A percentile compares a stretch with the other conserved stretches of the same genome.
Conservation (phyloP, 1,140 invertebrate species). For the Aphelinus atriplicis region DNA sequence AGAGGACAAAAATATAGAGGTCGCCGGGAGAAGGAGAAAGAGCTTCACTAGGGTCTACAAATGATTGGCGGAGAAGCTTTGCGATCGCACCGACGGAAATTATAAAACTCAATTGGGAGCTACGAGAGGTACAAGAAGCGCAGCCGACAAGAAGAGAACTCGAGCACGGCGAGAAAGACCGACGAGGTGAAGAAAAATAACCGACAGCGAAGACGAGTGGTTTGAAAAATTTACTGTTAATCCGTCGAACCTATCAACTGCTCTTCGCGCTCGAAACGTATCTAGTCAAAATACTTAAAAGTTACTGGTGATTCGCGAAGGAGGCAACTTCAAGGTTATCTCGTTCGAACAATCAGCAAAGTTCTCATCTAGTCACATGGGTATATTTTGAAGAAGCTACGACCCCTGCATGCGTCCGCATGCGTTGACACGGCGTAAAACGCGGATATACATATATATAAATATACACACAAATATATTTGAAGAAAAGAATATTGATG, state of each 20-base stretch:
- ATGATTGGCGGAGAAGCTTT: not conserved
- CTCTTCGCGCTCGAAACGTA: slow-evolving; percentile 22
- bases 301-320: slow-evolving; percentile 11
- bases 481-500: slow-evolving; percentile 18
- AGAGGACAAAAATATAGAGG: slow-evolving; percentile 45
- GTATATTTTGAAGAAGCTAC: slow-evolving; percentile 41
- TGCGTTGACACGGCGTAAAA: not conserved
- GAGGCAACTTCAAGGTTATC: slow-evolving; percentile 28
- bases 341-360: slow-evolving; percentile 46
- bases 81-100: not conserved
- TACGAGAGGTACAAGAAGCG: too few relatives aligned
- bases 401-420: slow-evolving; percentile 18
- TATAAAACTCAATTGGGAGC: too few relatives aligned
- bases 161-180: not conserved
- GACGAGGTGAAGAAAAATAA: not conserved
- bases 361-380: slow-evolving; percentile 48
- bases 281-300: slow-evolving; percentile 36
- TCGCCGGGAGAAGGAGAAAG: slow-evolving; percentile 1
- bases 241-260: not conserved
- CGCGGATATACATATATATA: slow-evolving; percentile 19
- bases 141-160: too few relatives aligned
- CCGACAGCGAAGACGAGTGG: not conserved
- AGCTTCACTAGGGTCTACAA: slow-evolving; percentile 15
- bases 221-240: slow-evolving; percentile 18
- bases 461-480: slow-evolving; percentile 17